Base-by-base conservation (phyloP, 2,888 invertebrate genomes). In the Lymantria monacha region DNA sequence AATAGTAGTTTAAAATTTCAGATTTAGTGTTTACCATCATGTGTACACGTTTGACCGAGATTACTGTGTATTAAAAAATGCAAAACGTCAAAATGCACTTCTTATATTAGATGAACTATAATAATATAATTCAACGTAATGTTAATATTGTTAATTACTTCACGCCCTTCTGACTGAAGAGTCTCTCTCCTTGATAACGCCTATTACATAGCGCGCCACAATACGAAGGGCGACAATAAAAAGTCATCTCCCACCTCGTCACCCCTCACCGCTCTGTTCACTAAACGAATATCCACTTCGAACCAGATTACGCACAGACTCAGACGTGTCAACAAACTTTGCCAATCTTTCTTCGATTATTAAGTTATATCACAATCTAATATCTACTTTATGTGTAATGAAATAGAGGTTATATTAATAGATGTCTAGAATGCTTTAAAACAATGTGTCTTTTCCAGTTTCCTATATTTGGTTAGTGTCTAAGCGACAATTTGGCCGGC, bases 331-430 rank as follows among this genome's bases (percentile, higher is more conserved):
- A 75, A 79, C 79, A 76, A 78, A 78, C 78, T 77, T 74, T 71
- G 67, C 72, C 76, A 72, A 79, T 81, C 71, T 74, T 73, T 72
- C 69, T 71, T 74, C 74, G 72, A 76, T 79, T 75, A 76, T 77
- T 70, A 69, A 63, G 63, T 59, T 49, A 49, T 42, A 38, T 9
- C n/a, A 22, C 60, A 55, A 13, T 2, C 51, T 12, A 66, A 44
- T 49, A 42, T 12, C 31, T 13, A 60, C 65, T 60, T 49, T 66
- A 55, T 43, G 5, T 9, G 1, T 1, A 7, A 11, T 5, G n/a
- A 0, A 10, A 49, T 54, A 64, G 51, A 55, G 61, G 55, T 22
- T 50, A 43, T 46, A 52, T 47, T 69, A 7, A 33, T 12, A 41
- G 14, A 10, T 7, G 36, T n/a, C 9, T 10, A 8, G 9, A 15